Conservation (phyloP, 2,888 invertebrate genomes). For the Trachelus iudaicus region DNA sequence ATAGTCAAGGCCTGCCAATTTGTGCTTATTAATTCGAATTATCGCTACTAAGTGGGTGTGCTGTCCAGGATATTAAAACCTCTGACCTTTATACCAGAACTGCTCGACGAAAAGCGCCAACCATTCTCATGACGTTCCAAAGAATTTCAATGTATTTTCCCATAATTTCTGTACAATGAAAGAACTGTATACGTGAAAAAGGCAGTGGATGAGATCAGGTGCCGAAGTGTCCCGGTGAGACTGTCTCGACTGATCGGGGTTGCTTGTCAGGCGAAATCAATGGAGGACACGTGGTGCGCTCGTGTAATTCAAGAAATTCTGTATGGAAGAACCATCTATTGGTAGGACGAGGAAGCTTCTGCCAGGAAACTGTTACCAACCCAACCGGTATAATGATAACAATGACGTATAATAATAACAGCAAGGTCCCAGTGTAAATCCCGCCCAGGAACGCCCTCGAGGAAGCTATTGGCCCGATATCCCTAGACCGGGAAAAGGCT, state of each 20-base stretch:
- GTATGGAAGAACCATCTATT: neutral
- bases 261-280: neutral
- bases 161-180: too few relatives aligned
- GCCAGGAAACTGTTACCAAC: neutral
- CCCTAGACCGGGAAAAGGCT: slow-evolving; percentile 54
- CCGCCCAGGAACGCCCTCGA: slow-evolving; percentile 63
- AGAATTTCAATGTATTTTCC: neutral
- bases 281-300: neutral
- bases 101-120: slow-evolving; percentile 16
- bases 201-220: neutral
- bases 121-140: neutral
- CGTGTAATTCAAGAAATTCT: neutral
- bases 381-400: slow-evolving; percentile 33
- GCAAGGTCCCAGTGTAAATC: slow-evolving; percentile 43
- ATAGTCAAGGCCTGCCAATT: slow-evolving; percentile 55
- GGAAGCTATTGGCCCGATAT: slow-evolving; percentile 64
- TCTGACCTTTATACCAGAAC: slow-evolving; percentile 45
- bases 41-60: slow-evolving; percentile 58
- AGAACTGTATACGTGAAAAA: neutral
- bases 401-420: slow-evolving; percentile 32
- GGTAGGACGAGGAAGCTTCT: neutral
- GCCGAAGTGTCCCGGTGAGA: neutral
- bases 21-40: slow-evolving; percentile 63
- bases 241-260: neutral
- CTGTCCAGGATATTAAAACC: slow-evolving; percentile 63